Conservation (phyloP, 2,113 vertebrate genomes). For the Atrichornis clamosus region DNA sequence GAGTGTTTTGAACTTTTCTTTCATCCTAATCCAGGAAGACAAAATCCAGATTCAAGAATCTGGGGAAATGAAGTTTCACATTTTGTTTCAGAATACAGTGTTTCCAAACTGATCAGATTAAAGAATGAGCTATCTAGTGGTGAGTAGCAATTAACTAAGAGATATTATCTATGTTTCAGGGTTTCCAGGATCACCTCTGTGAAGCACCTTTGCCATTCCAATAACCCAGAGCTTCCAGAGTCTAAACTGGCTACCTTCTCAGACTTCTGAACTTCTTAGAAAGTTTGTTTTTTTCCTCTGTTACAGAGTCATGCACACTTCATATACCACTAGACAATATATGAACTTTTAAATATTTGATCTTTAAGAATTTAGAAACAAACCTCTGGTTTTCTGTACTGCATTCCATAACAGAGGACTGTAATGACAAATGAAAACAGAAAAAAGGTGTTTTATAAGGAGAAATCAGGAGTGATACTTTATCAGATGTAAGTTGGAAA, state of each 20-base stretch:
- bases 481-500: not conserved
- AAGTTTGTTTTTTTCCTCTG: not conserved
- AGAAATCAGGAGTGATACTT: not conserved
- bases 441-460: not conserved
- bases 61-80: not conserved
- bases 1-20: not conserved
- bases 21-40: not conserved
- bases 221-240: not conserved
- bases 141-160: not conserved
- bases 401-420: constrained; percentile 73
- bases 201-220: not conserved
- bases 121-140: not conserved
- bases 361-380: constrained; percentile 25
- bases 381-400: constrained; percentile 70
- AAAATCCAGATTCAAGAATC: not conserved
- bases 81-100: not conserved
- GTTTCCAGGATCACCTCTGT: not conserved
- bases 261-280: not conserved
- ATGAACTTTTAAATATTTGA: not conserved
- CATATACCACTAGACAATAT: not conserved
- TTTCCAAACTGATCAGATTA: not conserved
- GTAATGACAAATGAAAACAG: constrained; percentile 41
- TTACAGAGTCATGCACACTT: not conserved
- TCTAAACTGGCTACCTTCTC: not conserved
- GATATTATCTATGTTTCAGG: not conserved